These are phyloP conservation scores for Geopemphigus sp. DNA, from an alignment of 1,140 invertebrate genomes.

Conservation along the genomic window DNA sequence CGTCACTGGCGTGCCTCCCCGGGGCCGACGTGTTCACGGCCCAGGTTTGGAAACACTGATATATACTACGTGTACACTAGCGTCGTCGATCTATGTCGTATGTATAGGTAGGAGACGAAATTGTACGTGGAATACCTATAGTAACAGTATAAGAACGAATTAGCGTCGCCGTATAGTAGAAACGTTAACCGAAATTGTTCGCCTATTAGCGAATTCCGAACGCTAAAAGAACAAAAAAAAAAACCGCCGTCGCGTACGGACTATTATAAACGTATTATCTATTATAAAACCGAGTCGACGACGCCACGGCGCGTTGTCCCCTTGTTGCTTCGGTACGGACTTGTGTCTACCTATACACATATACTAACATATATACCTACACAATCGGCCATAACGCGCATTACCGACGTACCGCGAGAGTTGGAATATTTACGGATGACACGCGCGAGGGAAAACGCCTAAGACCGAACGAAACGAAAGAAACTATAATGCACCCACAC, in stretches of 20 bases:
- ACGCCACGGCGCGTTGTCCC: slow-evolving; percentile 6
- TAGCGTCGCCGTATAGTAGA: neutral
- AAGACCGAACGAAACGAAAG: neutral
- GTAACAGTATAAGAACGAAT: slow-evolving; percentile 2
- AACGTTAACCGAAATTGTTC: slow-evolving; percentile 13
- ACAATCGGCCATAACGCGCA: neutral
- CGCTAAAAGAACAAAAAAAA: slow-evolving; percentile 4
- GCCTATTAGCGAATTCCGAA: slow-evolving; percentile 4
- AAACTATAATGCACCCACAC: neutral
- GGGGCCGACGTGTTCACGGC: too few species aligned
- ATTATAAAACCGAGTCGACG: slow-evolving; percentile 17
- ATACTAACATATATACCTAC: too few species aligned
- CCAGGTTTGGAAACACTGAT: too few species aligned
- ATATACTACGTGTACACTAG: too few species aligned
- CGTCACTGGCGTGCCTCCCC: too few species aligned
- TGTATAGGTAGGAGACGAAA: neutral
- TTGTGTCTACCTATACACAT: neutral
- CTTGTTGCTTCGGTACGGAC: neutral
- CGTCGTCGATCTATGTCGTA: too few species aligned
- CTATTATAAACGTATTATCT: slow-evolving; percentile 33
- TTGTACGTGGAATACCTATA: neutral
- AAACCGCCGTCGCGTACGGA: slow-evolving; percentile 23
- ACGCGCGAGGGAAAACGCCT: neutral
- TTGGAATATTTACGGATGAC: neutral
- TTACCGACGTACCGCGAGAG: neutral